Conservation (phyloP, 1,140 invertebrate species). For the Diorhabda carinulata region DNA sequence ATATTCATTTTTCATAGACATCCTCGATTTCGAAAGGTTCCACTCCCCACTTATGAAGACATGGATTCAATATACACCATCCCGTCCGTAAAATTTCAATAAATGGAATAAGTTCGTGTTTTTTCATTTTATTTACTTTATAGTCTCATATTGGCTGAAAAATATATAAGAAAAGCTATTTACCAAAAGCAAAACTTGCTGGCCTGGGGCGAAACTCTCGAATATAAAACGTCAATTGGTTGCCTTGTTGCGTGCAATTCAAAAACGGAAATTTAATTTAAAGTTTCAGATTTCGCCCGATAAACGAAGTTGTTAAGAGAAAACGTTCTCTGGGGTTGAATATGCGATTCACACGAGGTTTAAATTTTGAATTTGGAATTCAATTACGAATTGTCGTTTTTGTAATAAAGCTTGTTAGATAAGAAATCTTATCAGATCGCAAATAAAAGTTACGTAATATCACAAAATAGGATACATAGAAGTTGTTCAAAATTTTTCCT, state of each 20-base stretch:
- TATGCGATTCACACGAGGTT: background rate
- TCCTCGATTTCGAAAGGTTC: background rate
- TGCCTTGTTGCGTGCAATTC: conserved; percentile 45
- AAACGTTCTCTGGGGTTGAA: background rate
- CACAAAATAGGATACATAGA: too few species aligned
- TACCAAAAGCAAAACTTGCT: conserved; percentile 26
- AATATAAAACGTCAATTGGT: conserved; percentile 44
- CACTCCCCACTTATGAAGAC: background rate
- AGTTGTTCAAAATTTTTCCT: too few species aligned
- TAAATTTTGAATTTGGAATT: background rate
- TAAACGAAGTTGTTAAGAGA: background rate
- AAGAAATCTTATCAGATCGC: too few species aligned
- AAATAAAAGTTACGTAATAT: too few species aligned
- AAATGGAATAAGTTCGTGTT: conserved; percentile 44
- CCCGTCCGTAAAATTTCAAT: conserved; percentile 38
- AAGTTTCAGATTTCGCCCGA: conserved; percentile 39
- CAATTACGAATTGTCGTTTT: background rate
- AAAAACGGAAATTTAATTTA: conserved; percentile 48
- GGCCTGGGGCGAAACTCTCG: conserved; percentile 27
- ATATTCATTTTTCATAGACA: background rate
- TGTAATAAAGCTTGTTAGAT: too few species aligned
- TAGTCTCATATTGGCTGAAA: conserved; percentile 34
- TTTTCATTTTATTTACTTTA: conserved; percentile 39
- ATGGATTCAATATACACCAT: conserved; percentile 34
- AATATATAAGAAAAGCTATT: conserved; percentile 40